Conservation (phyloP, 1,140 invertebrate genomes). For the Anastrepha ludens region DNA sequence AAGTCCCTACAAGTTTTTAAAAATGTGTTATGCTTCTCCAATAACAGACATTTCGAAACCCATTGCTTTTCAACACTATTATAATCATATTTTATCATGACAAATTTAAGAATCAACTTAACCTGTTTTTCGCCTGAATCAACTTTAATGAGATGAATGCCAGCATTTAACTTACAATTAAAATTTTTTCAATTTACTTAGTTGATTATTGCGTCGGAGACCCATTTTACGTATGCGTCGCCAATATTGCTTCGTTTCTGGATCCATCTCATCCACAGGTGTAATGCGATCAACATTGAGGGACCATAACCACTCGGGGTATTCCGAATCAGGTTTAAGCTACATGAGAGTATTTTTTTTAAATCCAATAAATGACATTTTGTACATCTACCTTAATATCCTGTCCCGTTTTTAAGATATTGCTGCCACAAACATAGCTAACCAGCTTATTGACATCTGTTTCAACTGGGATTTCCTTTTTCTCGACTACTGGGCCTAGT, state of each 20-base stretch:
- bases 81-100: no score
- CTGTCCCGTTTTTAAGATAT: slow-evolving; percentile 85
- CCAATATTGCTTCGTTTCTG: slow-evolving; percentile 89
- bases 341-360: slow-evolving; percentile 59
- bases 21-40: no score
- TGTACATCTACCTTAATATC: slow-evolving; percentile 80
- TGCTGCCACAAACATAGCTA: slow-evolving; percentile 89
- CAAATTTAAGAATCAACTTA: no score
- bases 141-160: background rate
- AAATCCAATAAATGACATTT: background rate
- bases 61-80: no score
- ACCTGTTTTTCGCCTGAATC: no score
- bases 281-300: slow-evolving; percentile 79
- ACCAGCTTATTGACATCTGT: slow-evolving; percentile 88
- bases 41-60: no score
- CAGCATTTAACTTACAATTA: slow-evolving; percentile 58
- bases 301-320: slow-evolving; percentile 95
- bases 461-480: slow-evolving; percentile 88
- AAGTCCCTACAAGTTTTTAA: no score
- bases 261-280: slow-evolving; percentile 85
- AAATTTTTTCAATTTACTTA: slow-evolving; percentile 77
- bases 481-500: slow-evolving; percentile 78
- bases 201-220: slow-evolving; percentile 79
- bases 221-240: slow-evolving; percentile 79
- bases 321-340: slow-evolving; percentile 89